Evolutionary conservation across 1,140 invertebrate genomes (phyloP), one percentile per base, ranked within the genome.

Genomic region (Drosophila cardini): DNA sequence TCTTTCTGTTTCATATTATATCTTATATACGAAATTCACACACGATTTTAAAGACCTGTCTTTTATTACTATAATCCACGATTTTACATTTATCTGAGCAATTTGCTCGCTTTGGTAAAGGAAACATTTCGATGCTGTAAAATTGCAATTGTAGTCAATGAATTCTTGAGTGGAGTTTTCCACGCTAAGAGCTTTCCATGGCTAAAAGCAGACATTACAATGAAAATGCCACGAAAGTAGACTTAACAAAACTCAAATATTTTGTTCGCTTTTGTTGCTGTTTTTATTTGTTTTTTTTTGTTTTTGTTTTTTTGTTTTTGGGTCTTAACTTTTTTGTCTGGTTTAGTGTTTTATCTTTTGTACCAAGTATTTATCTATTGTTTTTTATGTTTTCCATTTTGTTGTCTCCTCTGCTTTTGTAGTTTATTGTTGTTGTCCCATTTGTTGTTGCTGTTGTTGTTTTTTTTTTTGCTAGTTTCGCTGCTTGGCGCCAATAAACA

Each of bases 401-500:
- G n/a, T 18, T 42, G 9, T 26, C 26, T 62, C 6, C 26, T 13
- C 21, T 30, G 10, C n/a, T 26, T 36, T 53, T 7, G 10, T 9
- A 9, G 36, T 18, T 10, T 2, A 2, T 48, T 7, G 26, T 36
- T 9, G 6, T 45, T n/a, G n/a, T n/a, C n/a, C n/a, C n/a, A n/a
- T 55, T 30, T 61, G 18, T 61, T 32, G 13, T 34, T 34, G 9
- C 18, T 36, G 15, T 43, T 55, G 21, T 46, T 36, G 18, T 16
- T 48, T 38, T 16, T 62, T 62, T 36, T 36, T 10, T 52, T 30
- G n/a, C 7, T 48, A 13, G 50, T 34, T 64, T 64, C 21, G 62
- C 50, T 42, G 45, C 46, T 61, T 68, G 70, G 63, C 70, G 72
- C 72, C 72, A 70, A 74, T 74, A 74, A 74, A 62, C 72, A 74